Evolutionary conservation across 2,888 invertebrate genomes (phyloP).

Genomic region (Trichopria drosophilae): DNA sequence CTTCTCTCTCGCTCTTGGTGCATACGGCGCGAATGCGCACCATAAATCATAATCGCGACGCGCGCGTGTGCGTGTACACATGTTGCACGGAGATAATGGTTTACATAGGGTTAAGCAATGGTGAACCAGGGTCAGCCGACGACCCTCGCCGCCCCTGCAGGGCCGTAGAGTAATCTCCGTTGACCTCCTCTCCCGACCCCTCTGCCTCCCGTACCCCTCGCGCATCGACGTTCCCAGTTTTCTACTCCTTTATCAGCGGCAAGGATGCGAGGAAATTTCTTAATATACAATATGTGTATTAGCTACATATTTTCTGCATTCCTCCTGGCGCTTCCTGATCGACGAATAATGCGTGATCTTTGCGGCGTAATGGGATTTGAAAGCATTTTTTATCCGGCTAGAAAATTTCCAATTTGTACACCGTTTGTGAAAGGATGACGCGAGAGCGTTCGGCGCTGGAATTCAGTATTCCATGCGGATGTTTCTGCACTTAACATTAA

Average conservation of each 20-base stretch:
- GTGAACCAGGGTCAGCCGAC: conserved; percentile 50
- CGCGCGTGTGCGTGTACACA: conserved; percentile 39
- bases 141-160: conserved; percentile 43
- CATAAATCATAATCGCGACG: conserved; percentile 54
- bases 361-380: too few relatives aligned
- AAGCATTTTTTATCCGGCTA: too few relatives aligned
- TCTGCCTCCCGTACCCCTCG: conserved; percentile 21
- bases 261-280: conserved; percentile 22
- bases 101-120: conserved; percentile 46
- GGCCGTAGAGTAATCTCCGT: conserved; percentile 32
- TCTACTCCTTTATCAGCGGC: conserved; percentile 28
- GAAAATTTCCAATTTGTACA: too few relatives aligned
- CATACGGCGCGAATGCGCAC: conserved; percentile 31
- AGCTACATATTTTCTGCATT: conserved; percentile 12
- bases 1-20: conserved; percentile 2
- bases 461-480: too few relatives aligned
- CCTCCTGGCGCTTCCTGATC: too few relatives aligned
- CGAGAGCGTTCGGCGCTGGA: too few relatives aligned
- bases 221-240: conserved; percentile 14
- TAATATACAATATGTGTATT: conserved; percentile 15
- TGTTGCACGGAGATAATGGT: conserved; percentile 53
- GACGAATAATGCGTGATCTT: too few relatives aligned
- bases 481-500: too few relatives aligned
- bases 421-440: too few relatives aligned
- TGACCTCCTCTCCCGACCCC: conserved; percentile 23